A percentile compares a stretch with the other conserved stretches of the same genome.
phyloP scores from a whole-genome alignment of 2,888 invertebrate genomes.

The Zootermopsis nevadensis region DNA sequence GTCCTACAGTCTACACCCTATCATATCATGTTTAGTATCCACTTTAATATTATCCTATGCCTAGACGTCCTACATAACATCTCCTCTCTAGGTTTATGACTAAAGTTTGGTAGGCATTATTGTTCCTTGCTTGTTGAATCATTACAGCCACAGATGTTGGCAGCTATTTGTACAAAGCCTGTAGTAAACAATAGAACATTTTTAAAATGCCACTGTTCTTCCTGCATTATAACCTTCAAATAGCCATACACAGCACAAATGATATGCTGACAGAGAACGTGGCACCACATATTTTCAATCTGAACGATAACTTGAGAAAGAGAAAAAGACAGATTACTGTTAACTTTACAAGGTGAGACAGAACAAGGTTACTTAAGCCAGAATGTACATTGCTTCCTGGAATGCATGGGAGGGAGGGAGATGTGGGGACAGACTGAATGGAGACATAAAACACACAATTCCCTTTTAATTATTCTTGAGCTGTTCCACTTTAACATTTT shows the following conservation, averaged over 20 bases:
- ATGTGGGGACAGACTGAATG: background rate
- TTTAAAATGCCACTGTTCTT: too few species aligned
- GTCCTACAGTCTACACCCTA: too few species aligned
- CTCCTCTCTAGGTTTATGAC: too few species aligned
- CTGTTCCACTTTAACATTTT: background rate
- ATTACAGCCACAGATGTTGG: too few species aligned
- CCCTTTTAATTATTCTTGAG: background rate
- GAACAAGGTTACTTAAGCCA: background rate
- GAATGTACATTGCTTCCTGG: background rate
- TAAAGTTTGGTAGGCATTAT: too few species aligned
- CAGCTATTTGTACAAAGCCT: too few species aligned
- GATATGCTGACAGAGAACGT: background rate
- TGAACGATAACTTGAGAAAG: background rate
- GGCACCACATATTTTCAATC: background rate
- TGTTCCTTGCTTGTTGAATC: too few species aligned
- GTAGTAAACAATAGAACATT: too few species aligned
- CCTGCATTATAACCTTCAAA: background rate
- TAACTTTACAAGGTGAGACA: background rate
- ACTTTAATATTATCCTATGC: too few species aligned
- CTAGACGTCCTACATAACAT: too few species aligned
- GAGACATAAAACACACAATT: background rate
- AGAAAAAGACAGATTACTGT: background rate
- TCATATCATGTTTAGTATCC: too few species aligned
- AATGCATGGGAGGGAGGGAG: background rate
- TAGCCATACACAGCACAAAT: too few species aligned